Base-by-base conservation (phyloP, 2,888 invertebrate genomes). In the Yponomeuta plumbellus region DNA sequence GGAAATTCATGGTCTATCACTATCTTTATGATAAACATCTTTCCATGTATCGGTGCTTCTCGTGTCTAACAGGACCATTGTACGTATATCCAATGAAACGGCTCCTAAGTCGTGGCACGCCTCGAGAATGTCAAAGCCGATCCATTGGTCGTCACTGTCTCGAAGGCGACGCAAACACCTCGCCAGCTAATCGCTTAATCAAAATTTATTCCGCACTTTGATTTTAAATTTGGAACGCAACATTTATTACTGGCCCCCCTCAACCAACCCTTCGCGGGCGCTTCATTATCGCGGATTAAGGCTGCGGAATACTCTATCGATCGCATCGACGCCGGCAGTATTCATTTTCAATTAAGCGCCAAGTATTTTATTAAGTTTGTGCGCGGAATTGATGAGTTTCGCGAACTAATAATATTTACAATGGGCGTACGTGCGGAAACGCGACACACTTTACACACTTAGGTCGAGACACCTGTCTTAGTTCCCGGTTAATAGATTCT, bases 191-290 rank as follows among this genome's bases (percentile, higher is more conserved):
- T 90, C 91, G 90, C 88, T 89, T 90, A 90, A 90, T 90, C 90
- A 88, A 91, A 91, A 91, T 90, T 90, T 90, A 91, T 90, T 89
- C 91, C 89, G 87, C 90, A 88, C 89, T 91, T 90, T 90, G 88
- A 90, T 91, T 90, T 90, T 90, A 91, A 91, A 91, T 90, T 90
- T 90, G 86, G 83, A 70, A 88, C 88, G 89, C 88, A 90, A 91
- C 90, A 90, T 91, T 90, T 90, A 89, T 91, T 91, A 90, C 81
- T 84, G 84, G 81, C 79, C 84, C 87, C 87, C 86, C 84, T 83
- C 75, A 80, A 80, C 81, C 86, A 88, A 86, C 88, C 90, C 88
- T 90, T 88, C 86, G 80, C 80, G 59, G 79, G 77, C 78, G 84
- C 84, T 90, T 91, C 90, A 91, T 91, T 89, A 91, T 89, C 90